Percentiles rank a stretch among this genome's conserved stretches.
Evolutionary conservation across 1,140 invertebrate species (phyloP).

Genomic region (Drosophila neocordata): DNA sequence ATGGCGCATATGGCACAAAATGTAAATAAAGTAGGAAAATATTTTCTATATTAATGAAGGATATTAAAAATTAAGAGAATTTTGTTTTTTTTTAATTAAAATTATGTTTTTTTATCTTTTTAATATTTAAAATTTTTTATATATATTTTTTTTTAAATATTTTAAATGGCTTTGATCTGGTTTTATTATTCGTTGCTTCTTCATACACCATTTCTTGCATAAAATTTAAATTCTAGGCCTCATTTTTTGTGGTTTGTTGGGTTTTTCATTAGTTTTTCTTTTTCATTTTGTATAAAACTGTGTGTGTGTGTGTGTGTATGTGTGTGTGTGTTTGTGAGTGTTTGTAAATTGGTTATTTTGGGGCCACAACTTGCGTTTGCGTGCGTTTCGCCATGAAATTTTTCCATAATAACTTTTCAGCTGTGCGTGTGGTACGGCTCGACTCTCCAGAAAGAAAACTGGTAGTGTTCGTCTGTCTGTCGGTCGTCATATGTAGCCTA

Average conservation of each 20-base stretch:
- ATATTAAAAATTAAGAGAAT: too few species aligned
- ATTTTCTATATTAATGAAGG: too few species aligned
- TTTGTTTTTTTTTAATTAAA: too few species aligned
- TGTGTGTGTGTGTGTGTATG: slow-evolving; percentile 31
- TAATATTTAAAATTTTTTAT: too few species aligned
- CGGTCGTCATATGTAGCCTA: slow-evolving; percentile 16
- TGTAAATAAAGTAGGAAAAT: too few species aligned
- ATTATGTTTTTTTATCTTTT: too few species aligned
- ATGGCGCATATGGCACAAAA: not conserved
- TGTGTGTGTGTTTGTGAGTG: slow-evolving; percentile 10
- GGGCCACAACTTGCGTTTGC: slow-evolving; percentile 36
- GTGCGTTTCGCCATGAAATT: slow-evolving; percentile 56
- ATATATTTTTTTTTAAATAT: not conserved
- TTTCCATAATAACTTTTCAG: slow-evolving; percentile 45
- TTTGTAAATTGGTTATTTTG: slow-evolving; percentile 41
- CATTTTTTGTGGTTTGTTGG: slow-evolving; percentile 43
- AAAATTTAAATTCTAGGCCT: slow-evolving; percentile 61
- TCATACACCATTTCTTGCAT: slow-evolving; percentile 17
- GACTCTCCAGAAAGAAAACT: slow-evolving; percentile 54
- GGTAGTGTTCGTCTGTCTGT: slow-evolving; percentile 1
- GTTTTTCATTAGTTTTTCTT: slow-evolving; percentile 40
- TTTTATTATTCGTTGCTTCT: not conserved
- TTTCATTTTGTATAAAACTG: too few species aligned
- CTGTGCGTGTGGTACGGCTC: slow-evolving; percentile 47
- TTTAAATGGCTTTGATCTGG: not conserved